Conservation (phyloP, 1,140 invertebrate species). For the Oryctes rhinoceros region DNA sequence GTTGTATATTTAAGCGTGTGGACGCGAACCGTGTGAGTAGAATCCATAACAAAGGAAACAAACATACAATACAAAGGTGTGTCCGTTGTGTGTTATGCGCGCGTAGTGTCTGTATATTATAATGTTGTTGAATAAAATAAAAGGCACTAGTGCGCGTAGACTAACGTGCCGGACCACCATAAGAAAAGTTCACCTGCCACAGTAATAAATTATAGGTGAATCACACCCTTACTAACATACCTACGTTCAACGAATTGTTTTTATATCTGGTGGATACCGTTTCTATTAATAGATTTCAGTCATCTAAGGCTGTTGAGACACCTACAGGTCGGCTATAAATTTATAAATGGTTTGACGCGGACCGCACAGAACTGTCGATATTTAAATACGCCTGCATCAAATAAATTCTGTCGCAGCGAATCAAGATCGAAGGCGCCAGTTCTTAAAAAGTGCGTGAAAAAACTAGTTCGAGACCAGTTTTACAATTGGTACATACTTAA, state of each 20-base stretch:
- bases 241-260: slow-evolving; percentile 37
- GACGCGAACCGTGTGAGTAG: slow-evolving; percentile 21
- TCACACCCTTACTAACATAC: slow-evolving; percentile 24
- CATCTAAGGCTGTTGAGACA: slow-evolving; percentile 38
- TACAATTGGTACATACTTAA: too few relatives aligned
- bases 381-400: neutral
- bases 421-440: slow-evolving; percentile 5
- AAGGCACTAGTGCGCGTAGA: slow-evolving; percentile 27
- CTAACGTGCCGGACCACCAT: slow-evolving; percentile 40
- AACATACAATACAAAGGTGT: slow-evolving; percentile 41
- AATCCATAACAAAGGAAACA: slow-evolving; percentile 41
- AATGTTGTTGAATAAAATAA: slow-evolving; percentile 37
- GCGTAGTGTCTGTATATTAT: slow-evolving; percentile 33
- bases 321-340: slow-evolving; percentile 32
- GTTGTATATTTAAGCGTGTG: neutral
- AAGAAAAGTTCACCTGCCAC: slow-evolving; percentile 40
- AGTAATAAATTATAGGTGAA: slow-evolving; percentile 39
- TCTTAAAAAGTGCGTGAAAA: neutral
- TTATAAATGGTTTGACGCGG: slow-evolving; percentile 17
- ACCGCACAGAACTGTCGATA: slow-evolving; percentile 27
- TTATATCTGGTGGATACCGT: slow-evolving; percentile 12
- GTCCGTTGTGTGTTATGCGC: slow-evolving; percentile 13
- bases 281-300: slow-evolving; percentile 41
- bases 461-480: too few relatives aligned
- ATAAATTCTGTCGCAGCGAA: neutral